Base-by-base conservation (phyloP, 2,113 vertebrate species). In the Coryphaenoides rupestris region DNA sequence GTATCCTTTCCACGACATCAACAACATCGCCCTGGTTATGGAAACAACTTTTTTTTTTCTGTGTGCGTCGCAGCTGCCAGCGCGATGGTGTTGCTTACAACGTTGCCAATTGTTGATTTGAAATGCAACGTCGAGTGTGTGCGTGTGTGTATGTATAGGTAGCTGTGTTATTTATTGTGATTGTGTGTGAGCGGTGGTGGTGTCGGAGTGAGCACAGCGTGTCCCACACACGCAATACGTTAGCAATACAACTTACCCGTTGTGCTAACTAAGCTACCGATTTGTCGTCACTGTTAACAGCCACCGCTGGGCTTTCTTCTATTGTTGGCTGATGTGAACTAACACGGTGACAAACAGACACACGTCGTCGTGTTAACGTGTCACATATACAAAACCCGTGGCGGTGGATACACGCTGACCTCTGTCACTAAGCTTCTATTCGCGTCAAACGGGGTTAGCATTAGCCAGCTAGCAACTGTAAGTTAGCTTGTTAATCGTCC, bases 1-100 rank as follows among this genome's bases (percentile, higher is more conserved):
- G 92, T 93, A 93, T 93, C 92, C 92, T 92, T 91, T 65, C 55
- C 54, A 65, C 19, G 60, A 74, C 58, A 65, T 3, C 65, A 57
- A 72, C 46, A 57, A 62, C 19, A 63, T 40, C 33, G 33, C 33
- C 58, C 13, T 45, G n/a, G 3, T 49, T 47, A 61, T 57, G 2
- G n/a, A 16, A n/a, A 40, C n/a, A 15, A n/a, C 21, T 13, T 21
- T 5, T 21, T 13, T 21, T 5, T 21, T n/a, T 60, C 23, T 21
- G 24, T 63, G 17, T 19, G 23, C 71, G 58, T 58, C 26, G 45
- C 15, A 14, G 70, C 2, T 82, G 70, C 73, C 76, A 80, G 55
- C 40, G 66, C 2, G 5, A 1, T 72, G 2, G 1, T 55, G 49
- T 55, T 50, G 46, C 3, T 76, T 17, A 4, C 46, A 63, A 17